phyloP scores from a whole-genome alignment of 1,140 invertebrate species.

The Drosophila persimilis region DNA sequence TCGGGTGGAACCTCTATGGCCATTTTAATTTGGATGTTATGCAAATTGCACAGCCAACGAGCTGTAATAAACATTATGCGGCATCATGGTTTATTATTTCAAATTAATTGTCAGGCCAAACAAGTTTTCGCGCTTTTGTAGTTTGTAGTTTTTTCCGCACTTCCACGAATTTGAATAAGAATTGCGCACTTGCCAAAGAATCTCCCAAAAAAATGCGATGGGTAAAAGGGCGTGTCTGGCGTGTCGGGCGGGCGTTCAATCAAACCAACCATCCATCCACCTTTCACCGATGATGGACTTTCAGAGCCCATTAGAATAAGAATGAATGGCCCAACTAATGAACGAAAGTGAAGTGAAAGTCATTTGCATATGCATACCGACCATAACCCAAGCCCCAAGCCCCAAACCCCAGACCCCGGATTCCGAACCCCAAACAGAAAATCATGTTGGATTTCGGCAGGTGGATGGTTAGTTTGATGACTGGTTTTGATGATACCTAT shows the following conservation, averaged over 20 bases:
- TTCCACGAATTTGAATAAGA: conserved; percentile 43
- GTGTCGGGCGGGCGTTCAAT: conserved; percentile 6
- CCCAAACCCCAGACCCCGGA: not conserved
- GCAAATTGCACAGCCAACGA: conserved; percentile 71
- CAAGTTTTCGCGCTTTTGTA: conserved; percentile 39
- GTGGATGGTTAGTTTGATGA: conserved; percentile 1
- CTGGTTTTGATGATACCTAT: conserved; percentile 48
- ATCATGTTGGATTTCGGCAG: not conserved
- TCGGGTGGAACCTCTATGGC: conserved; percentile 2
- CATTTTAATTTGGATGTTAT: conserved; percentile 57
- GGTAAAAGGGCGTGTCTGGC: too few relatives aligned
- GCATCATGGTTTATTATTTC: conserved; percentile 53
- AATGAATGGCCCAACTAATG: conserved; percentile 64
- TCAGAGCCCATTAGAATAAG: conserved; percentile 70
- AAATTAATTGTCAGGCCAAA: conserved; percentile 72
- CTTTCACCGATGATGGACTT: conserved; percentile 63
- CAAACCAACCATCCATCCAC: conserved; percentile 15
- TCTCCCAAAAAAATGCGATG: conserved; percentile 15
- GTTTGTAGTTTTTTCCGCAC: conserved; percentile 4
- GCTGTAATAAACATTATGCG: conserved; percentile 68
- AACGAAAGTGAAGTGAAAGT: conserved; percentile 80
- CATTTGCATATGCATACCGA: conserved; percentile 62
- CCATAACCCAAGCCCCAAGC: conserved; percentile 3
- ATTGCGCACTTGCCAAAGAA: conserved; percentile 58
- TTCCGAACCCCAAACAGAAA: conserved; percentile 1